phyloP scores from a whole-genome alignment of 2,113 vertebrate genomes.

The Podocnemis expansa region DNA sequence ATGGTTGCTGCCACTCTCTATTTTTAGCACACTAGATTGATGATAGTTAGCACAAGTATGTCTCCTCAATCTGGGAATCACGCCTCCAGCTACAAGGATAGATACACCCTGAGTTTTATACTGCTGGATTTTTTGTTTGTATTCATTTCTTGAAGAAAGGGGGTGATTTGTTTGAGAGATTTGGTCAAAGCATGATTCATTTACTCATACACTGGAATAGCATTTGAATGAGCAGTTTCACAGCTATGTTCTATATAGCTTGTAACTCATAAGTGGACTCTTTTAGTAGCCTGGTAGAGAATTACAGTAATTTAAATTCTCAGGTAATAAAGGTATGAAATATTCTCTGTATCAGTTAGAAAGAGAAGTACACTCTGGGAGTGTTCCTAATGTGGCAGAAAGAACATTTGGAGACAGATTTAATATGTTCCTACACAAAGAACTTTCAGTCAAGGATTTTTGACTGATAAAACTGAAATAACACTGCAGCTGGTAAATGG shows the following conservation, averaged over 20 bases:
- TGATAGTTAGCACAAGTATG: not conserved
- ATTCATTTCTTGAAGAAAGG: fast-evolving
- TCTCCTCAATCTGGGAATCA: not conserved
- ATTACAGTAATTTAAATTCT: not conserved
- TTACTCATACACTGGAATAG: not conserved
- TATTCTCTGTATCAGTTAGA: not conserved
- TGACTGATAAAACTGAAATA: not conserved
- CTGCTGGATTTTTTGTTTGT: fast-evolving
- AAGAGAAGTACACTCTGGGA: fast-evolving
- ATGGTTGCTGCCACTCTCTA: not conserved
- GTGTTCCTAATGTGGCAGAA: not conserved
- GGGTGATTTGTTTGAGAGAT: not conserved
- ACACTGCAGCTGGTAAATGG: not conserved
- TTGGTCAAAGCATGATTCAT: not conserved
- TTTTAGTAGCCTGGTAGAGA: not conserved
- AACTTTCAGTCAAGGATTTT: not conserved
- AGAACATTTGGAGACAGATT: not conserved
- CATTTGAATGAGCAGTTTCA: not conserved
- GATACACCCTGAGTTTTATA: fast-evolving
- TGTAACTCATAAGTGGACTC: not conserved
- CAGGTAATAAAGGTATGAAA: not conserved
- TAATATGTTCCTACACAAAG: not conserved
- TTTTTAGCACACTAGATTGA: not conserved
- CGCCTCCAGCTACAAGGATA: not conserved
- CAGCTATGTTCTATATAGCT: not conserved